Conservation (phyloP, 2,797 vertebrate genomes). For the Schizopygopsis pylzovi region DNA sequence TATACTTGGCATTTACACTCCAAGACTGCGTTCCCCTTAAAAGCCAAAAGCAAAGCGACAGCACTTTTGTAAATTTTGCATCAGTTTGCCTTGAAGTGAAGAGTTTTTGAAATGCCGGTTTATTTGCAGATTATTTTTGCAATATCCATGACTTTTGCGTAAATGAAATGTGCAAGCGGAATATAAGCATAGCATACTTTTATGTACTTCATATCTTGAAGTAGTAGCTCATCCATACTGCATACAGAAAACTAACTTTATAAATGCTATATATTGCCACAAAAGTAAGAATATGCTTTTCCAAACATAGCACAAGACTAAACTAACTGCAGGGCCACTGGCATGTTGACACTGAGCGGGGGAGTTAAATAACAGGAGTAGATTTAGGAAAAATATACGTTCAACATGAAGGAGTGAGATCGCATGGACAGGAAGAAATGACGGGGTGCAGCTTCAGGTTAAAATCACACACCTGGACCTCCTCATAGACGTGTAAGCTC, state of each 20-base stretch:
- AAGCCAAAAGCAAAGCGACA: background rate
- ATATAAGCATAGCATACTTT: background rate
- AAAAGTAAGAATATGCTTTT: background rate
- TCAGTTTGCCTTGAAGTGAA: background rate
- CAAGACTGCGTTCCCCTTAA: background rate
- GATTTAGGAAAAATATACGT: constrained; percentile 43
- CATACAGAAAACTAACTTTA: background rate
- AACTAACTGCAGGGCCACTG: constrained; percentile 27
- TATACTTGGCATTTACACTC: background rate
- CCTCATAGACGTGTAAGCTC: constrained; percentile 40
- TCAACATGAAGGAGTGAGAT: constrained; percentile 18
- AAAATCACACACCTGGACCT: constrained; percentile 56
- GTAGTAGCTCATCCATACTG: too few species aligned
- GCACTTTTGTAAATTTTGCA: background rate
- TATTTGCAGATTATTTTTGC: background rate
- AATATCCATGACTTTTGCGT: background rate
- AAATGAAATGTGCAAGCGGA: background rate
- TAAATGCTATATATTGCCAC: background rate
- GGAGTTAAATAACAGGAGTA: constrained; percentile 16
- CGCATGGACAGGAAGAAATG: background rate
- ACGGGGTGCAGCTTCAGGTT: constrained; percentile 40
- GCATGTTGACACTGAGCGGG: constrained; percentile 19
- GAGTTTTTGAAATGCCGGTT: background rate
- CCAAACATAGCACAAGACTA: constrained; percentile 31
- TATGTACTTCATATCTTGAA: background rate